phyloP scores from a whole-genome alignment of 2,888 invertebrate species.

The Eupithecia insigniata region DNA sequence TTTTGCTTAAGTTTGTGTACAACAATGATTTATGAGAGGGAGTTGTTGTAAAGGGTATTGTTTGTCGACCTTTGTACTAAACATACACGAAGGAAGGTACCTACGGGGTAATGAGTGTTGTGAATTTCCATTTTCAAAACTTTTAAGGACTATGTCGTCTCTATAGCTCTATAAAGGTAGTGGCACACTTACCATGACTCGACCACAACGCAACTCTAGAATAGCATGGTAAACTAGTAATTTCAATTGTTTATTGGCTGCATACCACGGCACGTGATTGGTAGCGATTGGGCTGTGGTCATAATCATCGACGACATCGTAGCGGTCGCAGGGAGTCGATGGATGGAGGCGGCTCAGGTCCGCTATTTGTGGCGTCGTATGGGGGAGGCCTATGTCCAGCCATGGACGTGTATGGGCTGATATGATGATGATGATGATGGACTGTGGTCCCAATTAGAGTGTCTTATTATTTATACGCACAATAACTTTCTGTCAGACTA shows the following conservation, averaged over 20 bases:
- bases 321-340: too few species aligned
- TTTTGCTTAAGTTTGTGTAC: constrained; percentile 77
- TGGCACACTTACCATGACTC: neutral
- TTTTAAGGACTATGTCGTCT: constrained; percentile 4
- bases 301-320: too few species aligned
- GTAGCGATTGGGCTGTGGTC: neutral
- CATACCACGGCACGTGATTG: neutral
- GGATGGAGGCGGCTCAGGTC: too few species aligned
- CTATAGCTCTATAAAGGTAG: neutral
- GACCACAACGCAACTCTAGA: neutral
- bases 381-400: too few species aligned
- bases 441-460: neutral
- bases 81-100: constrained; percentile 31
- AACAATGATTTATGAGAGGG: constrained; percentile 74
- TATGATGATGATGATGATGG: too few species aligned
- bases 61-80: constrained; percentile 48
- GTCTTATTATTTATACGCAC: too few species aligned
- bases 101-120: constrained; percentile 32
- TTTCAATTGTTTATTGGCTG: neutral
- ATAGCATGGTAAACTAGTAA: neutral
- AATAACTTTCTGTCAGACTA: neutral
- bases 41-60: constrained; percentile 53
- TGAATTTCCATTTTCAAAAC: constrained; percentile 40
- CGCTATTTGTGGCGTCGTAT: too few species aligned
- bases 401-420: too few species aligned